These are phyloP conservation scores for Alcis repandata DNA, from an alignment of 2,888 invertebrate species.

Conservation along the genomic window DNA sequence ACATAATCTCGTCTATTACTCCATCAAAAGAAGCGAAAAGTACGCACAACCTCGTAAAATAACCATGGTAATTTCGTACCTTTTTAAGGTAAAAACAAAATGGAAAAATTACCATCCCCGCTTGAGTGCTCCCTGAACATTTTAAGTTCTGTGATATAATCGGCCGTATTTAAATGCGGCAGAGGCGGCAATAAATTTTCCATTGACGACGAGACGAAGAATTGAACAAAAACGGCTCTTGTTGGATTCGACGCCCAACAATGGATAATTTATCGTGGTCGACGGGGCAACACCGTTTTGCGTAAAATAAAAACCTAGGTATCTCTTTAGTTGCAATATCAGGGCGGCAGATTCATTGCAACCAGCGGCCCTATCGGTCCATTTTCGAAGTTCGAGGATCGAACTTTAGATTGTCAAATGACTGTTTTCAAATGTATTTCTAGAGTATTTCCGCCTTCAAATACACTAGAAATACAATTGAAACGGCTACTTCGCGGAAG, in stretches of 20 bases:
- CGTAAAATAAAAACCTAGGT: conserved; percentile 69
- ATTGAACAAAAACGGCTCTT: conserved; percentile 85
- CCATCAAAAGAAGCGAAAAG: conserved; percentile 23
- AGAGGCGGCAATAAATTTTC: conserved; percentile 82
- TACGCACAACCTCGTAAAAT: conserved; percentile 46
- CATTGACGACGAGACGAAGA: conserved; percentile 84
- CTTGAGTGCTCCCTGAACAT: conserved; percentile 70
- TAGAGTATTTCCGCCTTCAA: no score
- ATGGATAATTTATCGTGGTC: conserved; percentile 84
- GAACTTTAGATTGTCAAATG: no score
- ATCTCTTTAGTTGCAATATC: conserved; percentile 49
- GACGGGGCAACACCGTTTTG: conserved; percentile 66
- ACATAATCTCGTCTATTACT: background rate
- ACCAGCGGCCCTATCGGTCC: no score
- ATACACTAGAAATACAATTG: no score
- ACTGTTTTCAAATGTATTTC: no score
- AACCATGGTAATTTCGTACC: conserved; percentile 54
- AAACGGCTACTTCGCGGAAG: no score
- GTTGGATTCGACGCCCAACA: conserved; percentile 79
- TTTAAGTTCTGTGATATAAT: conserved; percentile 78
- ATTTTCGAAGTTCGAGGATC: no score
- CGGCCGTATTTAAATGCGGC: conserved; percentile 82
- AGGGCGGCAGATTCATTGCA: conserved; percentile 33
- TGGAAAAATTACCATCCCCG: conserved; percentile 70
- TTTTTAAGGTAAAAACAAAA: conserved; percentile 64